Evolutionary conservation across 2,113 vertebrate species (phyloP).

Genomic region (Apaloderma vittatum): DNA sequence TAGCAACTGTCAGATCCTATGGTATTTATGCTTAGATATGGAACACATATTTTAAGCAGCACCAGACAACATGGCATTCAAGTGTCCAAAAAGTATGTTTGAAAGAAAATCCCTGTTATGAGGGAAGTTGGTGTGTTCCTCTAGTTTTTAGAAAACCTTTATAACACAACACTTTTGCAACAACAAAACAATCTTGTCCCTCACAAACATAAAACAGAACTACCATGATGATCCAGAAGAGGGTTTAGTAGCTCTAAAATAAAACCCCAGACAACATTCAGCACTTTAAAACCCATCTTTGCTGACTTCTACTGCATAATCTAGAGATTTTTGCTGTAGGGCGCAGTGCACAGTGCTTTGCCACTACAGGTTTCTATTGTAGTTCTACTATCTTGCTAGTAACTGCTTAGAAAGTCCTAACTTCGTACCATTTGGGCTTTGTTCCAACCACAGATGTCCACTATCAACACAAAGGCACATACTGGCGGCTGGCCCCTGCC

Average conservation of each 20-base stretch:
- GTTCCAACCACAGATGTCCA: background rate
- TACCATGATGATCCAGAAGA: background rate
- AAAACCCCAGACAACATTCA: background rate
- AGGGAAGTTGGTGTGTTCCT: background rate
- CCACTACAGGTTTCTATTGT: background rate
- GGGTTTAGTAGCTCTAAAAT: constrained; percentile 9
- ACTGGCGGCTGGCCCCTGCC: background rate
- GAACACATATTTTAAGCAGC: constrained; percentile 47
- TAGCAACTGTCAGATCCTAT: constrained; percentile 64
- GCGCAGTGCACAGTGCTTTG: background rate
- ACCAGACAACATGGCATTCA: background rate
- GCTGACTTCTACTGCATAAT: background rate
- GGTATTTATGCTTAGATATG: constrained; percentile 56
- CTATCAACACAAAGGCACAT: background rate
- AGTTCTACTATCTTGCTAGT: background rate
- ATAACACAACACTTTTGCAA: background rate
- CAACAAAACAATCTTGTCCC: background rate
- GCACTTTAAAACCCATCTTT: constrained; percentile 1
- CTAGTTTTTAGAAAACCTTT: background rate
- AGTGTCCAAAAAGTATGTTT: background rate
- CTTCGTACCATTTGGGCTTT: background rate
- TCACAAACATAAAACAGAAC: background rate
- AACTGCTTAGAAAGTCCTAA: background rate
- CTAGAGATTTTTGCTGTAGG: background rate
- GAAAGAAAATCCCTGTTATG: background rate